Evolutionary conservation across 2,888 invertebrate genomes (phyloP).

Genomic region (Lucinisca nassula): DNA sequence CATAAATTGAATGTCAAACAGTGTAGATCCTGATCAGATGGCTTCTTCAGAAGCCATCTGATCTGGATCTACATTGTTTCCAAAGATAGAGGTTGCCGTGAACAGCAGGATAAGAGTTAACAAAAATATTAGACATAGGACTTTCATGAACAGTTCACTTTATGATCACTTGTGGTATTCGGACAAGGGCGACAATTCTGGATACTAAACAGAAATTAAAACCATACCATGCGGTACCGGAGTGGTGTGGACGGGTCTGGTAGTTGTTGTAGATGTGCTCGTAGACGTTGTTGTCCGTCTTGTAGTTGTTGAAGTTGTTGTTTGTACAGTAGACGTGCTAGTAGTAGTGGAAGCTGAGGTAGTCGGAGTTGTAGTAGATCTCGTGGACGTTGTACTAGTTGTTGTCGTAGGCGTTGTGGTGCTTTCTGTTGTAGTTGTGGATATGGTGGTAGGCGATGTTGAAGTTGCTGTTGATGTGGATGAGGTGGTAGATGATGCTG

Average conservation of each 20-base stretch:
- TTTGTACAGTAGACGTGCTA: not conserved
- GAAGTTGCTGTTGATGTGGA: constrained; percentile 13
- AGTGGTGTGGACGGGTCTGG: not conserved
- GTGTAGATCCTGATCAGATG: too few species aligned
- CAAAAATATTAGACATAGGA: too few species aligned
- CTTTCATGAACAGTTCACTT: too few species aligned
- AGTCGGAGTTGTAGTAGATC: not conserved
- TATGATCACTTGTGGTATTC: too few species aligned
- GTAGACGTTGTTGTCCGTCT: not conserved
- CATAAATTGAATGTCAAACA: too few species aligned
- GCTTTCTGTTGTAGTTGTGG: not conserved
- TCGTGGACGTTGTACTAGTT: not conserved
- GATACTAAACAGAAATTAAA: too few species aligned
- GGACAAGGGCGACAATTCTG: too few species aligned
- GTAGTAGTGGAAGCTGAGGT: constrained; percentile 4
- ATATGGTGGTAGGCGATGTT: not conserved
- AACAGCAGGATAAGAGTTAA: too few species aligned
- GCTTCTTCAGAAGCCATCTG: too few species aligned
- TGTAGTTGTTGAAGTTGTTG: not conserved
- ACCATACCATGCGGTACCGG: not conserved
- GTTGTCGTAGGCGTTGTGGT: constrained; percentile 13
- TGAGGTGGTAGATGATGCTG: not conserved
- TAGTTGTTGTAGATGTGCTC: not conserved
- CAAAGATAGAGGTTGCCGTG: too few species aligned
- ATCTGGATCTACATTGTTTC: too few species aligned